Conservation (phyloP, 2,113 vertebrate species). For the Calypte anna region DNA sequence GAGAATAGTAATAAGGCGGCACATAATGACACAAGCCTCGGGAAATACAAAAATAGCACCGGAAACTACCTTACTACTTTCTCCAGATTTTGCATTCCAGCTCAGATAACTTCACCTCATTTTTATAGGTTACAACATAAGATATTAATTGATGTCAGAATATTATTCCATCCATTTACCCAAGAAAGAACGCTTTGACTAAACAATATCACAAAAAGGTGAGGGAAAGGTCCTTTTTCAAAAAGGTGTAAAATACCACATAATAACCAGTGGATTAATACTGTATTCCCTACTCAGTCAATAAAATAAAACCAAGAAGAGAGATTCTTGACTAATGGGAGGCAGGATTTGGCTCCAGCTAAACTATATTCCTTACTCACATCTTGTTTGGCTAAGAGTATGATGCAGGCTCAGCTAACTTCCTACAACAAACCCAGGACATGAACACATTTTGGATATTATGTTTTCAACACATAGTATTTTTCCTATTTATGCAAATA, state of each 20-base stretch:
- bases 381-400: not conserved
- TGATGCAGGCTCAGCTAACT: not conserved
- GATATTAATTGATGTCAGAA: not conserved
- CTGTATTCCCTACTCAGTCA: not conserved
- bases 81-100: constrained; percentile 56
- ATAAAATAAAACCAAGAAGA: not conserved
- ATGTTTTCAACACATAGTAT: not conserved
- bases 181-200: not conserved
- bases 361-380: not conserved
- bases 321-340: not conserved
- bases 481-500: constrained; percentile 51
- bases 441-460: not conserved
- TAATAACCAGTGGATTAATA: not conserved
- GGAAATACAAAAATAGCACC: constrained; percentile 45
- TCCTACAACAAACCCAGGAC: not conserved
- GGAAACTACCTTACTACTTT: constrained; percentile 45
- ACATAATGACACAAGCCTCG: constrained; percentile 17
- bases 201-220: not conserved
- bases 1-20: constrained; percentile 39
- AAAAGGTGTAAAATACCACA: not conserved
- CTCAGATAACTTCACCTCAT: constrained; percentile 43
- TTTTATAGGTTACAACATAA: constrained; percentile 23
- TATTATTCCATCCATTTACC: not conserved
- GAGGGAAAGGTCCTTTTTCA: not conserved
- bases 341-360: not conserved